Evolutionary conservation across 2,888 invertebrate genomes (phyloP), one percentile per base, ranked within the genome.

Genomic region (Sphaerophoria rueppellii): DNA sequence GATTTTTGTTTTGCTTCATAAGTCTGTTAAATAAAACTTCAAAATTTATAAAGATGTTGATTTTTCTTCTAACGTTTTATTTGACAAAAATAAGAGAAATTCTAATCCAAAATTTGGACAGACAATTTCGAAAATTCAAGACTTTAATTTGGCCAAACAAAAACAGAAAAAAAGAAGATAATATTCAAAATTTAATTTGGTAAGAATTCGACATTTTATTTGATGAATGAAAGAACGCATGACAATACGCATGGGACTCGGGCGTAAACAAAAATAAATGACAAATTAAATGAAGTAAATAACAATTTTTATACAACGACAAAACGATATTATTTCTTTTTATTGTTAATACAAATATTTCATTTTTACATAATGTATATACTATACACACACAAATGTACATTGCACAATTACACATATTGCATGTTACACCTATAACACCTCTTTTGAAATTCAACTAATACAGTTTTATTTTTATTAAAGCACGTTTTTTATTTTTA

Each of bases 101-200:
- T 7, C 9, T 9, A 12, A 43, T 12, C 12, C 9, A 11, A 4
- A 43, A 43, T 43, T 43, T 43, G 43, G 43, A 37, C 6, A 24
- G 14, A 3, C 43, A 24, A n/a, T 43, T 43, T 60, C 12, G 40
- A 1, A 11, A 40, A 40, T 16, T 16, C 16, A 37, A 57, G 11
- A 6, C 6, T 43, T 54, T 55, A 24, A 79, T 80, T 74, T 63
- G 80, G 80, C 60, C 70, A 43, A 57, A 70, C 24, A 24, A 24
- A 24, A 24, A 24, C 24, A 24, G 24, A 24, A 24, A 2, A 24
- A 69, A 50, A 6, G 55, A 65, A 70, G 43, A 52, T 43, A 46
- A 46, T 50, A 58, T 43, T 16, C 57, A 70, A 80, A 70, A 52
- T 70, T 80, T 9, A 43, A 46, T 46, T 9, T 50, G 81, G 81